Conservation (phyloP, 1,140 invertebrate species). For the Drosophila bocki region DNA sequence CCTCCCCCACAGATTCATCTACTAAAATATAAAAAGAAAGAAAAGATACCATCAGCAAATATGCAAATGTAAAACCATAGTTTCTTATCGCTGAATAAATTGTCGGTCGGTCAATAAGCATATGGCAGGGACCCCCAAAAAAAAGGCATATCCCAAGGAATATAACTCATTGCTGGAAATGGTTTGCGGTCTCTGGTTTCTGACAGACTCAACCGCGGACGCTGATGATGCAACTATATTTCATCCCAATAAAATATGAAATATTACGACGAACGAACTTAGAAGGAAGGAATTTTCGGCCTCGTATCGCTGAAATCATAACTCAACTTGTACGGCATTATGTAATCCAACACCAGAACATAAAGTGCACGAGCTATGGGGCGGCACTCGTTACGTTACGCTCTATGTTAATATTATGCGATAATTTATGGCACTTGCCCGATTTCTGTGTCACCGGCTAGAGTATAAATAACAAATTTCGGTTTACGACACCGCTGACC, state of each 20-base stretch:
- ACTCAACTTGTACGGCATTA: conserved; percentile 59
- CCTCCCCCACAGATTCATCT: background rate
- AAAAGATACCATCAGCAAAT: conserved; percentile 26
- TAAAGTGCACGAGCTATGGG: conserved; percentile 70
- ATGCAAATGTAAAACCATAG: conserved; percentile 34
- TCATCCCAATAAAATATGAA: conserved; percentile 74
- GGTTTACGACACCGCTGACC: conserved; percentile 73
- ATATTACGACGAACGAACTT: conserved; percentile 45
- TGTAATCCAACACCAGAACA: conserved; percentile 75
- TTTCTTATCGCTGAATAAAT: conserved; percentile 51
- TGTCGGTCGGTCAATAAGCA: conserved; percentile 42
- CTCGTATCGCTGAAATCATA: conserved; percentile 66
- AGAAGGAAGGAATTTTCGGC: conserved; percentile 37
- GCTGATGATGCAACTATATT: conserved; percentile 69
- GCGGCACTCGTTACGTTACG: conserved; percentile 38
- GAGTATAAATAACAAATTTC: conserved; percentile 71
- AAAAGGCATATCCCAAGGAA: conserved; percentile 13
- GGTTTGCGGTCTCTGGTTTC: conserved; percentile 44
- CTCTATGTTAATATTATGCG: conserved; percentile 61
- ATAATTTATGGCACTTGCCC: conserved; percentile 72
- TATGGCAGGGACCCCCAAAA: conserved; percentile 30
- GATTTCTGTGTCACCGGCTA: conserved; percentile 65
- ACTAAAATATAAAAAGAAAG: background rate
- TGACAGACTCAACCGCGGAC: conserved; percentile 47
- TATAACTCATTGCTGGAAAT: conserved; percentile 46